Percentiles rank a stretch among this genome's conserved stretches.
phyloP scores from a whole-genome alignment of 2,888 invertebrate species.

The Homarus gammarus region DNA sequence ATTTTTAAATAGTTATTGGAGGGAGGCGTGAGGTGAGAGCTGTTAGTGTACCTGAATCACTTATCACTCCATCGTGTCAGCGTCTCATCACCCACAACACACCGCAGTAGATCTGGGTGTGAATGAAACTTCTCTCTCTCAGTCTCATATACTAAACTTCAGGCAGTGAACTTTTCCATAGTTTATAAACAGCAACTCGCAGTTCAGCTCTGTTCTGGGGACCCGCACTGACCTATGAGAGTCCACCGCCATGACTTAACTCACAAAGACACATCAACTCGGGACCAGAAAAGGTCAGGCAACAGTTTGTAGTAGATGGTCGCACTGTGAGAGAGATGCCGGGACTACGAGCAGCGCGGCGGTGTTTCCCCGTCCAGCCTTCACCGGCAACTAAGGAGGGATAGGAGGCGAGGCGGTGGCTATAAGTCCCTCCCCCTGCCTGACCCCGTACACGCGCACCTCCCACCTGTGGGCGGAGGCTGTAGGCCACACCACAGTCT shows the following conservation, averaged over 20 bases:
- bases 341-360: not conserved
- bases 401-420: not conserved
- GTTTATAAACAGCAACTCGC: not conserved
- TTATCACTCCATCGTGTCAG: not conserved
- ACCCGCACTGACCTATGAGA: not conserved
- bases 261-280: not conserved
- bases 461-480: not conserved
- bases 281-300: not conserved
- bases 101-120: not conserved
- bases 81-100: not conserved
- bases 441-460: not conserved
- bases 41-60: not conserved
- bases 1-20: no score
- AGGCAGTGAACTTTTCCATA: not conserved
- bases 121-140: not conserved
- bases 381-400: not conserved
- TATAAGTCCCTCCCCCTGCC: not conserved
- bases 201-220: not conserved
- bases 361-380: not conserved
- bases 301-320: not conserved
- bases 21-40: no score
- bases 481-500: no score
- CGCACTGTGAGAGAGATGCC: not conserved
- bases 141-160: not conserved
- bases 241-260: not conserved